phyloP scores from a whole-genome alignment of 2,113 vertebrate species.

The Hippocampus barbouri region DNA sequence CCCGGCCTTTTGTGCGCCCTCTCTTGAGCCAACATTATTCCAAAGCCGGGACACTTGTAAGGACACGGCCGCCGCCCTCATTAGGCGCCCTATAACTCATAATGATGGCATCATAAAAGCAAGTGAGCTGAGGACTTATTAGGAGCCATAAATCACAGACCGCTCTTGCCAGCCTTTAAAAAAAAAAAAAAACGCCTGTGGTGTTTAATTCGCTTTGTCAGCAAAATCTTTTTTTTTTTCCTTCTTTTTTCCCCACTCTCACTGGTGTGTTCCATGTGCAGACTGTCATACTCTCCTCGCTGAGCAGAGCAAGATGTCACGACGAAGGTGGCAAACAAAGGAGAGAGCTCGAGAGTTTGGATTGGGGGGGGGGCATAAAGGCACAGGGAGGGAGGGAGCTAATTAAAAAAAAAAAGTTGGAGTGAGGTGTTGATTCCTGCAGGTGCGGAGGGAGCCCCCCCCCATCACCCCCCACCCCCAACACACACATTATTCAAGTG shows the following conservation, averaged over 20 bases:
- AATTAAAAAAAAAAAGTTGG: slow-evolving; percentile 50
- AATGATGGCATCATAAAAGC: slow-evolving; percentile 39
- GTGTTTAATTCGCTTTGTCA: not conserved
- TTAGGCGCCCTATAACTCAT: slow-evolving; percentile 39
- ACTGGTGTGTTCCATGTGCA: slow-evolving; percentile 17
- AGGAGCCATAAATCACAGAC: slow-evolving; percentile 33
- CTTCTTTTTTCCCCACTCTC: not conserved
- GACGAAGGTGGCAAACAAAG: not conserved
- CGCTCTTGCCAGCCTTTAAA: slow-evolving; percentile 11
- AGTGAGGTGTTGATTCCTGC: slow-evolving; percentile 48
- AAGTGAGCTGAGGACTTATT: slow-evolving; percentile 27
- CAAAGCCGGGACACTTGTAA: not conserved
- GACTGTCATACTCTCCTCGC: slow-evolving; percentile 2
- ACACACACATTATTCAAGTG: not conserved
- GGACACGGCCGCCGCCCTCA: slow-evolving; percentile 26
- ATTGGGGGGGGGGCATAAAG: slow-evolving; percentile 6
- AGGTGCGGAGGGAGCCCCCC: slow-evolving; percentile 27
- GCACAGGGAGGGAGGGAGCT: slow-evolving; percentile 17
- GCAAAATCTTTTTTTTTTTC: not conserved
- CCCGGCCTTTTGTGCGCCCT: slow-evolving; percentile 5
- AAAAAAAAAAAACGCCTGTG: slow-evolving; percentile 1
- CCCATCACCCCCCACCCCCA: not conserved
- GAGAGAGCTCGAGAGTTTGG: not conserved
- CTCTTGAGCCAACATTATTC: slow-evolving; percentile 10
- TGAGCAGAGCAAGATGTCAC: not conserved